A percentile compares a stretch with the other conserved stretches of the same genome.
These are phyloP conservation scores for Xylota sylvarum DNA, from an alignment of 2,888 invertebrate species.

Conservation along the genomic window DNA sequence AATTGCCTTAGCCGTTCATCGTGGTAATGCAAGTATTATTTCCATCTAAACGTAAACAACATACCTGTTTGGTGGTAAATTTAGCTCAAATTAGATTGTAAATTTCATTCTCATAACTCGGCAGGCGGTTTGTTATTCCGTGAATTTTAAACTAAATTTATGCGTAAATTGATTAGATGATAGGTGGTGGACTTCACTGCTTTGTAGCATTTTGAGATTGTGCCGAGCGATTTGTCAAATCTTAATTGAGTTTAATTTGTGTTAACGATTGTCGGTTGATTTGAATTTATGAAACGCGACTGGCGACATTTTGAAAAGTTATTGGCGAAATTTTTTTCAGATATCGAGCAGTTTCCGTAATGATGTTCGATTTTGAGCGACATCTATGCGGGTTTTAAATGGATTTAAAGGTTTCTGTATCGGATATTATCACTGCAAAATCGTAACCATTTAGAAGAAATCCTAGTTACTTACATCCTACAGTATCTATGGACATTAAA, in stretches of 20 bases:
- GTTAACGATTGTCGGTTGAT: conserved; percentile 32
- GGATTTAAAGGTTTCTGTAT: no score
- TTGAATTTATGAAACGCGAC: background rate
- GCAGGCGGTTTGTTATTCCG: background rate
- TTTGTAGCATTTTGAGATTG: conserved; percentile 12
- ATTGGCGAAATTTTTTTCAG: background rate
- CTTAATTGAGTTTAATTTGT: conserved; percentile 56
- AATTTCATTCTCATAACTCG: conserved; percentile 39
- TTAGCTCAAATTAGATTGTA: conserved; percentile 70
- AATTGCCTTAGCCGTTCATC: conserved; percentile 15
- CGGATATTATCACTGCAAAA: no score
- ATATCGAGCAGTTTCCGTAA: background rate
- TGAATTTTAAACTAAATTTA: conserved; percentile 25
- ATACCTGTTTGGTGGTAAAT: conserved; percentile 67
- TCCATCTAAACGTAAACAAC: conserved; percentile 61
- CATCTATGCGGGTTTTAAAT: background rate
- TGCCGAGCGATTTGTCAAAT: conserved; percentile 54
- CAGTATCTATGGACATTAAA: no score
- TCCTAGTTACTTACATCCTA: no score
- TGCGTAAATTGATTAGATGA: conserved; percentile 13
- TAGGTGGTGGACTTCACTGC: background rate
- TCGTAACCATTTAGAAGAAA: no score
- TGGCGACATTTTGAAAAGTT: background rate
- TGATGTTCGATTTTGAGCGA: background rate
- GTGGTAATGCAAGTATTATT: conserved; percentile 10